Percentiles rank a stretch among this genome's conserved stretches.
Conservation (phyloP, 2,113 vertebrate genomes). For the Xerus inauris region DNA sequence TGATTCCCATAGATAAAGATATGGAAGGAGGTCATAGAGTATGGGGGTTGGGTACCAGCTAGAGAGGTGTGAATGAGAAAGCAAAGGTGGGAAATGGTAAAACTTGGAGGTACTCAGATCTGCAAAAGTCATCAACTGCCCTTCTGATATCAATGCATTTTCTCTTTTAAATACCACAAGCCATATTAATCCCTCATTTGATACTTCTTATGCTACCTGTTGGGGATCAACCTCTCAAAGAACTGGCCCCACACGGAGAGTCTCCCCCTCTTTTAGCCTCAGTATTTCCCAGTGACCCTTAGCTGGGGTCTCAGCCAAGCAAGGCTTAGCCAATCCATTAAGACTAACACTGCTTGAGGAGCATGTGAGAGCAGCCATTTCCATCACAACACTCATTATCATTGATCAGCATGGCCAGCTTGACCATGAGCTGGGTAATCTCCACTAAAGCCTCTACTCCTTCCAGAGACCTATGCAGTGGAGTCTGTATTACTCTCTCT, state of each 20-base stretch:
- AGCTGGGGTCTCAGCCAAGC: neutral
- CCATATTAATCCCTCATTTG: neutral
- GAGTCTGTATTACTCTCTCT: neutral
- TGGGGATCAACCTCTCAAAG: neutral
- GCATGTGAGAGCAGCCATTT: neutral
- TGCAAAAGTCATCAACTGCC: neutral
- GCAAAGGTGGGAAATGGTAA: neutral
- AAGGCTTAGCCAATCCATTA: neutral
- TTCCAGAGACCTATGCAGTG: neutral
- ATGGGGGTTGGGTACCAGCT: neutral
- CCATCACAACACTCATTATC: neutral
- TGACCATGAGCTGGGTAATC: neutral
- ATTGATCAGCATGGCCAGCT: neutral
- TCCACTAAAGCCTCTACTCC: neutral
- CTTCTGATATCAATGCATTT: neutral
- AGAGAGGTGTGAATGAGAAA: neutral
- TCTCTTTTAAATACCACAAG: conserved; percentile 16
- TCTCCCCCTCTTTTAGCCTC: neutral
- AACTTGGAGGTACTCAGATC: neutral
- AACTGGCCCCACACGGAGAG: neutral
- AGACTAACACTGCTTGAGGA: neutral
- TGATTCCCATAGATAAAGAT: neutral
- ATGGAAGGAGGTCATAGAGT: neutral
- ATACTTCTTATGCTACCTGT: neutral
- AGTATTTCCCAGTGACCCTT: neutral